Base-by-base conservation (phyloP, 2,888 invertebrate genomes). In the Clostera curtula region DNA sequence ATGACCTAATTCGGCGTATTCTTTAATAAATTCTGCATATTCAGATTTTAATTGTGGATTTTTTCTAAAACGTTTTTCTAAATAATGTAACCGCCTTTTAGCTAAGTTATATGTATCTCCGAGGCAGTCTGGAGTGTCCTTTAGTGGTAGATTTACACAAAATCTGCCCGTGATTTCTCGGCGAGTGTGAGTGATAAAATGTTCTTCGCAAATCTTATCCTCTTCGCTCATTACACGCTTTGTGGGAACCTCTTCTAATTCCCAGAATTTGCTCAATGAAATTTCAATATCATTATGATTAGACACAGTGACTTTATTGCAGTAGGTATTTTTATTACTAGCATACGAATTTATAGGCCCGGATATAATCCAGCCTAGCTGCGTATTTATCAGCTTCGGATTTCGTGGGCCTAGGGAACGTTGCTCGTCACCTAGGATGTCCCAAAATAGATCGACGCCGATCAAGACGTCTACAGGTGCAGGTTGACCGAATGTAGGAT, bases 331-430 rank as follows among this genome's bases (percentile, higher is more conserved):
- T 15, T 28, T 9, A 7, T 6, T 16, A 1, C 5, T 3, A 9
- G 10, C 3, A 1, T 5, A 6, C 14, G 31, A 9, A 22, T 3
- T 1, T 3, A 47, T 28, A 3, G 47, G 40, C 18, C 56, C 51
- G 0, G 44, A 32, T 11, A 56, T 25, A 10, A 53, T 5, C 52
- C 50, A 56, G 4, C 53, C 50, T 7, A 53, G 12, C 2, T 40
- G n/a, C 0, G 53, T 26, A 8, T 19, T 40, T 19, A 24, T 23
- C 8, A 51, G 19, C 3, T 31, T 39, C n/a, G 47, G 41, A 8
- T 21, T 34, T 2, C 37, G 22, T 1, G 23, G 10, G 11, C 50
- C 48, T 4, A 56, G 18, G 2, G 40, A 32, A 16, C 5, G 5
- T 10, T 47, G 39, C 2, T 56, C 36, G 16, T 18, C 21, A 3